Base-by-base conservation (phyloP, 2,797 vertebrate species). In the Malacoraja senta region DNA sequence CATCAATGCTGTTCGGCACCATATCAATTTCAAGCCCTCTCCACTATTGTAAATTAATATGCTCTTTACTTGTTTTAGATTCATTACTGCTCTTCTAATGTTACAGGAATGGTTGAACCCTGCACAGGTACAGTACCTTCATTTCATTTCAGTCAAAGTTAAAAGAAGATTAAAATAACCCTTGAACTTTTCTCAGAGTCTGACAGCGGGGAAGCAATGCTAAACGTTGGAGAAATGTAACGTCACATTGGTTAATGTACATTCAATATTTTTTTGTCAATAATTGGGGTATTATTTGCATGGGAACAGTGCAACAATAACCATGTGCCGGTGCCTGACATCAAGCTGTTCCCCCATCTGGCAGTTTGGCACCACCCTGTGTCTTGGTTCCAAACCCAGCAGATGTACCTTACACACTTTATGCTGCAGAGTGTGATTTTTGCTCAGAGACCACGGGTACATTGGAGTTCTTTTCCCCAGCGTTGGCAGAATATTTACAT, bases 11-110 rank as follows among this genome's bases (percentile, higher is more conserved):
- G 38, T 76, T 76, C 53, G 72, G 63, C 94, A 95, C 83, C 0
- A 0, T 94, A 94, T 95, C 94, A 93, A 93, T 96, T 96, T 95
- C 94, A 93, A 93, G 94, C 93, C 93, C 93, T 95, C 93, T 93
- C 93, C 94, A 77, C 7, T 78, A 88, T 61, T n/a, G 95, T 94
- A 95, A 96, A 94, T 38, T 93, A 94, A 96, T 94, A 94, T 81
- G 77, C 80, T 93, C 93, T 61, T 83, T 83, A 77, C 86, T 95
- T 93, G 81, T 94, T 94, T 93, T 72, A 93, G 78, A 93, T 93
- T 95, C 94, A 93, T 96, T 95, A 94, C 77, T 93, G 29, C 76
- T 93, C 93, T 93, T 94, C 94, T 95, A 93, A 84, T 1, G 38
- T 96, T 95, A 94, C 95, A 93, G 38, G 35, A 74, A 58, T n/a